These are phyloP conservation scores for Lasioglossum zephyrum DNA, from an alignment of 2,888 invertebrate genomes.

Conservation along the genomic window DNA sequence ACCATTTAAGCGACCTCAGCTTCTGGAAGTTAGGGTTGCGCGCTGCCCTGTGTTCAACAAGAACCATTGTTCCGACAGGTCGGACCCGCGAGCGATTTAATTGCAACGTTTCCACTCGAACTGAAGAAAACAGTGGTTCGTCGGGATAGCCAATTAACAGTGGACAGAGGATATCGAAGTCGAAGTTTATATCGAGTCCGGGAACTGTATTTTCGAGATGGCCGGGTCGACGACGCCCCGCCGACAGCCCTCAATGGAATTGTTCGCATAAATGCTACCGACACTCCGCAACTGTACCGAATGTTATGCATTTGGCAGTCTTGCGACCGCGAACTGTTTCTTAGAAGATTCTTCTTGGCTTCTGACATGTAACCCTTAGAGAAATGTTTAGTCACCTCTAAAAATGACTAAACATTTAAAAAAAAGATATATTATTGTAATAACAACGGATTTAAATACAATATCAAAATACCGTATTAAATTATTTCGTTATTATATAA, in stretches of 20 bases:
- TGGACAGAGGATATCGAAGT: conserved; percentile 17
- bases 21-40: background rate
- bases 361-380: no score
- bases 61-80: conserved; percentile 2
- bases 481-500: no score
- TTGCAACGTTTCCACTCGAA: conserved; percentile 24
- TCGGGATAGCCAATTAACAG: conserved; percentile 26
- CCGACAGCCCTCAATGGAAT: background rate
- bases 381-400: no score
- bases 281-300: background rate
- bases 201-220: conserved; percentile 15
- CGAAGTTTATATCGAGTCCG: conserved; percentile 17
- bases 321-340: background rate
- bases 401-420: no score
- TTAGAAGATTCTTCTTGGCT: no score
- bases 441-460: no score
- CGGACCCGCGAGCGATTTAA: conserved; percentile 18
- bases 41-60: background rate
- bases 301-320: background rate
- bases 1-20: background rate
- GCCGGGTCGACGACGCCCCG: background rate
- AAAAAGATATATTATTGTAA: no score
- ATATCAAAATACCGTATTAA: no score
- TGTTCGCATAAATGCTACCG: background rate
- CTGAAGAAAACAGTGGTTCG: conserved; percentile 31